Conservation (phyloP, 1,140 invertebrate species). For the Diachasmimorpha longicaudata region DNA sequence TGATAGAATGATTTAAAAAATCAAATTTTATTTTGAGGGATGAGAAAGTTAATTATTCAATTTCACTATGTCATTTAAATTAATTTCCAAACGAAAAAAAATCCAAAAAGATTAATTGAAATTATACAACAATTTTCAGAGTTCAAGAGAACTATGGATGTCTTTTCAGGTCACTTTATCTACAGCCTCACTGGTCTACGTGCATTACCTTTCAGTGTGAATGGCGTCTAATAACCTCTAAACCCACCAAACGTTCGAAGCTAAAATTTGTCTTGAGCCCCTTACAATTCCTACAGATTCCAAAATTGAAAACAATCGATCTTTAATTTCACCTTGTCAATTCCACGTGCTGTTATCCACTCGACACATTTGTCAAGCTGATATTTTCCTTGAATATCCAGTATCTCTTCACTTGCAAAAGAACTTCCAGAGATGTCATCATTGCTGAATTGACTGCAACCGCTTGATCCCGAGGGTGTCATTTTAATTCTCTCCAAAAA, state of each 20-base stretch:
- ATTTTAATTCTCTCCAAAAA: neutral
- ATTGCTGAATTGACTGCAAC: neutral
- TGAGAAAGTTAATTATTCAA: too few species aligned
- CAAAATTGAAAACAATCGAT: neutral
- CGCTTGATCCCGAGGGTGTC: neutral
- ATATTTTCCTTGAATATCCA: slow-evolving; percentile 47
- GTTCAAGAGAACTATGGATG: neutral
- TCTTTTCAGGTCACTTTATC: neutral
- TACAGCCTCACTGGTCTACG: neutral
- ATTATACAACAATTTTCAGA: neutral
- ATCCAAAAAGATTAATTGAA: too few species aligned
- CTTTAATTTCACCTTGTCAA: slow-evolving; percentile 66
- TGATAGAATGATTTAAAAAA: too few species aligned
- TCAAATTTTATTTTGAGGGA: too few species aligned
- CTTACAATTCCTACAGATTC: neutral
- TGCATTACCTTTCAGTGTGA: neutral
- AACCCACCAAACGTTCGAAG: neutral
- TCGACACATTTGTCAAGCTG: slow-evolving; percentile 65
- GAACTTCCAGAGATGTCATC: neutral
- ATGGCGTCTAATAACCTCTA: neutral
- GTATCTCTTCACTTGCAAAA: neutral
- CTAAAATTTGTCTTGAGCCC: too few species aligned
- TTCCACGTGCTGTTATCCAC: slow-evolving; percentile 74
- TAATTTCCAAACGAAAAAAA: too few species aligned
- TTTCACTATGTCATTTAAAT: too few species aligned